Evolutionary conservation across 2,113 vertebrate genomes (phyloP).

Genomic region (Cisticola juncidis): DNA sequence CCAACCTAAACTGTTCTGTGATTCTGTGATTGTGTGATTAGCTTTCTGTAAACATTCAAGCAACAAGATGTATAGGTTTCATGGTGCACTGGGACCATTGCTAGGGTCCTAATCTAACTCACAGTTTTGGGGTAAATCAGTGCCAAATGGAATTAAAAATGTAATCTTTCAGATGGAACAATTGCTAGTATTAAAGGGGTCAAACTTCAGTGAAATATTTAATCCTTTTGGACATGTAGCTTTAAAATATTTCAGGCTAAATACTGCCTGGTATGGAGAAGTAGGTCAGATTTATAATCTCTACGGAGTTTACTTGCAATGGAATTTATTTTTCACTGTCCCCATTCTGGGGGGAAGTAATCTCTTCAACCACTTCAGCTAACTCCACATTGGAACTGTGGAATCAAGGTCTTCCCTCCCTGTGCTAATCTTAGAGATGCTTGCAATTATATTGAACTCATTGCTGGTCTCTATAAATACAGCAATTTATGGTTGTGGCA

Average conservation of each 20-base stretch:
- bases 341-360: rapidly evolving
- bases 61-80: background rate
- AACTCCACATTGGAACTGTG: background rate
- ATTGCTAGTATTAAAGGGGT: background rate
- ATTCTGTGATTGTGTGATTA: background rate
- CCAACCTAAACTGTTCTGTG: background rate
- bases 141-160: background rate
- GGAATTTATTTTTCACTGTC: background rate
- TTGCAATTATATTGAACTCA: background rate
- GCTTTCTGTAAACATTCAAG: background rate
- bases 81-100: too few species aligned
- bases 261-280: background rate
- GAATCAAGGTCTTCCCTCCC: background rate
- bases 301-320: background rate
- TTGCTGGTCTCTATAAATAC: background rate
- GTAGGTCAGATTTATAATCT: background rate
- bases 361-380: background rate
- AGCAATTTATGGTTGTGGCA: background rate
- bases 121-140: background rate
- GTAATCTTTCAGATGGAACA: background rate
- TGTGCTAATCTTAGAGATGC: background rate
- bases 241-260: background rate
- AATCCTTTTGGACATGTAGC: background rate
- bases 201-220: background rate
- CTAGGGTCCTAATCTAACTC: background rate